Conservation (phyloP, 2,888 invertebrate genomes). For the Lasius fuliginosus region DNA sequence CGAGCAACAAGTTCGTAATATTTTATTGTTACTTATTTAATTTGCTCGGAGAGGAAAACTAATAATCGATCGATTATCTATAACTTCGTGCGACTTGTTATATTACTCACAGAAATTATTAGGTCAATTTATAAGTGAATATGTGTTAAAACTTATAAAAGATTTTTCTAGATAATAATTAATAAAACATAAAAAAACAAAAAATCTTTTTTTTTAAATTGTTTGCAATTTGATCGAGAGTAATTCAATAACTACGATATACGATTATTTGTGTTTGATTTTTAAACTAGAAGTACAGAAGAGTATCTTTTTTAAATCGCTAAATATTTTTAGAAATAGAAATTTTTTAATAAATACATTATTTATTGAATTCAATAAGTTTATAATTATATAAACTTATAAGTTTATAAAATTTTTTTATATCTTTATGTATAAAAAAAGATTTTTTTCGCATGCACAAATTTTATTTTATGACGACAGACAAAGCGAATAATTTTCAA, state of each 20-base stretch:
- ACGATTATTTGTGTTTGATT: not conserved
- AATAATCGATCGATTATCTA: slow-evolving; percentile 57
- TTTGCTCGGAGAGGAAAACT: not conserved
- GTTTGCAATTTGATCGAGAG: not conserved
- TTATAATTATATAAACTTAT: too few relatives aligned
- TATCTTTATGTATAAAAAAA: not conserved
- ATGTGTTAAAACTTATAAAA: not conserved
- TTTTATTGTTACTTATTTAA: slow-evolving; percentile 42
- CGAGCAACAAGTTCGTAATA: slow-evolving; percentile 59
- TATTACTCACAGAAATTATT: not conserved
- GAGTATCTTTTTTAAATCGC: slow-evolving; percentile 5
- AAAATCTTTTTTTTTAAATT: not conserved
- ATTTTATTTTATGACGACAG: not conserved
- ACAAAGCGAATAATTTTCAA: slow-evolving; percentile 15
- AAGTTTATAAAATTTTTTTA: not conserved
- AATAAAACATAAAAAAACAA: not conserved
- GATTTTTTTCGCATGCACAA: not conserved
- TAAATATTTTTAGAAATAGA: not conserved
- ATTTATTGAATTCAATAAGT: too few relatives aligned
- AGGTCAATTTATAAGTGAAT: not conserved
- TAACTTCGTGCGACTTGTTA: slow-evolving; percentile 32
- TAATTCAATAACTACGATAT: not conserved
- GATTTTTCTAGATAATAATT: not conserved
- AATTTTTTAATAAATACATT: not conserved
- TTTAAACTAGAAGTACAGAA: not conserved